A percentile compares a stretch with the other conserved stretches of the same genome.
These are phyloP conservation scores for Scaptomyza hsui DNA, from an alignment of 1,140 invertebrate genomes.

Conservation along the genomic window DNA sequence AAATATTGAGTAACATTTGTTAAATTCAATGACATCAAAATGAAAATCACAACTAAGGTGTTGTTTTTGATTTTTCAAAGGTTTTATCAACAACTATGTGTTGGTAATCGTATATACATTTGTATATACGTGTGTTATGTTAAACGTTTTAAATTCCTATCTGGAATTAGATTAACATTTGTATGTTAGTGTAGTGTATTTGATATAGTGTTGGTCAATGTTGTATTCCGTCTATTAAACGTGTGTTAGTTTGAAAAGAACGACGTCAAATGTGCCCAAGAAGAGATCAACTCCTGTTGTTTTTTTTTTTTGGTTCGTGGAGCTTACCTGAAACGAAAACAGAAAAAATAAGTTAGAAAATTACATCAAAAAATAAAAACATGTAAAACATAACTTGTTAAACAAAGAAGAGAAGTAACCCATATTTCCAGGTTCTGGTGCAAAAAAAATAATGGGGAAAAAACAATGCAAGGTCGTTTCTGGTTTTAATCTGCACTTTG, in stretches of 20 bases:
- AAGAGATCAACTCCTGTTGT: neutral
- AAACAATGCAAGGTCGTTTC: constrained; percentile 71
- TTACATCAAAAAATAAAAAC: constrained; percentile 42
- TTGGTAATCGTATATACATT: too few relatives aligned
- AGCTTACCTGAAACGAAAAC: constrained; percentile 58
- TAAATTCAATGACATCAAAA: too few relatives aligned
- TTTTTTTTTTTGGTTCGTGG: constrained; percentile 6
- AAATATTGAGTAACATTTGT: too few relatives aligned
- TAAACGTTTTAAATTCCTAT: too few relatives aligned
- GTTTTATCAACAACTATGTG: too few relatives aligned
- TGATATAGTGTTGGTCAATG: too few relatives aligned
- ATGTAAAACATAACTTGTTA: constrained; percentile 41
- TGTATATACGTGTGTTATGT: too few relatives aligned
- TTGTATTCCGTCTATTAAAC: too few relatives aligned
- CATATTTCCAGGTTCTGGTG: constrained; percentile 50
- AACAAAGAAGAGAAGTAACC: constrained; percentile 33
- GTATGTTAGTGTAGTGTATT: neutral
- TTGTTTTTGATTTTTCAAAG: too few relatives aligned
- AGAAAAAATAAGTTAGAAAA: constrained; percentile 34
- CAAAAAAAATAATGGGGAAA: constrained; percentile 36
- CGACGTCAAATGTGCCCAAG: neutral
- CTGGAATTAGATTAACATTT: neutral
- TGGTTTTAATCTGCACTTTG: neutral
- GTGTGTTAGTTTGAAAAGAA: neutral
- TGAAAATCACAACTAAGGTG: too few relatives aligned